These are phyloP conservation scores for Carabus problematicus DNA, from an alignment of 2,888 invertebrate species.

Conservation along the genomic window DNA sequence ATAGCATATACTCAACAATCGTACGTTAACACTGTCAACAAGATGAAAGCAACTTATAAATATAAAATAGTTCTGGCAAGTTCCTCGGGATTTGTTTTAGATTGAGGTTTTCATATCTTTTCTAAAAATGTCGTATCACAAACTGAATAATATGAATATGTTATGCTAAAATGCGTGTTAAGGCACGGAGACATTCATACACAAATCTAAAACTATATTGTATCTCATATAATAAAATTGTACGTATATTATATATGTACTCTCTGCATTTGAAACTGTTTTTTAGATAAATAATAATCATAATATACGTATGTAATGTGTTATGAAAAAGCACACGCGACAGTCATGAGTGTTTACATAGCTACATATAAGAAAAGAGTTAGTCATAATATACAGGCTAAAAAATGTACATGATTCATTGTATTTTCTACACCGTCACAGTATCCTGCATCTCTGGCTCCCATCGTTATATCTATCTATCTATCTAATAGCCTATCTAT, in stretches of 20 bases:
- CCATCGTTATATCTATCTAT: no score
- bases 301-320: conserved; percentile 17
- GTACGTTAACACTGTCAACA: not conserved
- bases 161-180: conserved; percentile 36
- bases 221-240: not conserved
- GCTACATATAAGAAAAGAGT: no score
- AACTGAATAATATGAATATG: conserved; percentile 25
- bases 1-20: conserved; percentile 9
- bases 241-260: no score
- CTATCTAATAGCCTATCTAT: no score
- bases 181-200: conserved; percentile 39
- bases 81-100: conserved; percentile 31
- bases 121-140: conserved; percentile 27
- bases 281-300: conserved; percentile 18
- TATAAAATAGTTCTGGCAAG: conserved; percentile 34
- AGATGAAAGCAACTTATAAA: conserved; percentile 27
- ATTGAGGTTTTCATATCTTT: conserved; percentile 19
- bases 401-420: no score
- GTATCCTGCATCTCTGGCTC: no score
- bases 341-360: not conserved
- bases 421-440: no score
- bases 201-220: conserved; percentile 8
- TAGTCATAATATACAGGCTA: no score
- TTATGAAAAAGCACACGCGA: conserved; percentile 1
- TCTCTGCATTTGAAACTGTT: conserved; percentile 1